A percentile compares a stretch with the other conserved stretches of the same genome.
Conservation (phyloP, 2,797 vertebrate genomes). For the Balearica regulorum region DNA sequence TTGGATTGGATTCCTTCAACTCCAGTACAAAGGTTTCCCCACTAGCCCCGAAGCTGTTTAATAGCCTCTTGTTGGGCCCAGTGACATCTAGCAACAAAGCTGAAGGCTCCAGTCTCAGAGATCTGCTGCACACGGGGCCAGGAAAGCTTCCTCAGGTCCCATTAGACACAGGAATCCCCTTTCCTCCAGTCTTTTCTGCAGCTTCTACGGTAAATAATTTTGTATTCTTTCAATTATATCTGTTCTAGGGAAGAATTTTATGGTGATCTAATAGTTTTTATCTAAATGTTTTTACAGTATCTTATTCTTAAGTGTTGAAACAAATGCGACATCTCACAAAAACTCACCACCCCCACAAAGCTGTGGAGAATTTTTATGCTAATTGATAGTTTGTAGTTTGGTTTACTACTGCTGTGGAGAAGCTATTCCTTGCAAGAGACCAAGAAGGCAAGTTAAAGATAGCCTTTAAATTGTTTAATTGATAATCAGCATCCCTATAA, state of each 20-base stretch:
- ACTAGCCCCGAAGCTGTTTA: constrained; percentile 95
- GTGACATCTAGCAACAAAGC: constrained; percentile 90
- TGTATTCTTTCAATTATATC: neutral
- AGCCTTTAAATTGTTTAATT: neutral
- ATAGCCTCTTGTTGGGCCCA: constrained; percentile 93
- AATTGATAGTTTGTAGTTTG: neutral
- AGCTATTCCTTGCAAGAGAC: neutral
- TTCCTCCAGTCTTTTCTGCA: constrained; percentile 92
- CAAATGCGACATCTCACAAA: neutral
- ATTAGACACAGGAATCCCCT: constrained; percentile 89
- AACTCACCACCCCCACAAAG: neutral
- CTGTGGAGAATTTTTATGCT: neutral
- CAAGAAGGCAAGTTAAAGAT: neutral
- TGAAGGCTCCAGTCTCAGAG: constrained; percentile 95
- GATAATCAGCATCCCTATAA: neutral
- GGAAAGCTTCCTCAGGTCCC: constrained; percentile 92
- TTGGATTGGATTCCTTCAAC: constrained; percentile 92
- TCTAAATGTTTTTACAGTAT: neutral
- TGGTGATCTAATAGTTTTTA: neutral
- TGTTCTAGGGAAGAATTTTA: neutral
- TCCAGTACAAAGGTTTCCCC: constrained; percentile 78
- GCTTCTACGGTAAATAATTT: constrained; percentile 83
- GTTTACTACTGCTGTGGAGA: neutral
- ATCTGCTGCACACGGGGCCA: constrained; percentile 94
- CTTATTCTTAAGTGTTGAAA: neutral